A percentile compares a stretch with the other conserved stretches of the same genome.
Evolutionary conservation across 2,113 vertebrate genomes (phyloP).

Genomic region (Nerophis lumbriciformis): DNA sequence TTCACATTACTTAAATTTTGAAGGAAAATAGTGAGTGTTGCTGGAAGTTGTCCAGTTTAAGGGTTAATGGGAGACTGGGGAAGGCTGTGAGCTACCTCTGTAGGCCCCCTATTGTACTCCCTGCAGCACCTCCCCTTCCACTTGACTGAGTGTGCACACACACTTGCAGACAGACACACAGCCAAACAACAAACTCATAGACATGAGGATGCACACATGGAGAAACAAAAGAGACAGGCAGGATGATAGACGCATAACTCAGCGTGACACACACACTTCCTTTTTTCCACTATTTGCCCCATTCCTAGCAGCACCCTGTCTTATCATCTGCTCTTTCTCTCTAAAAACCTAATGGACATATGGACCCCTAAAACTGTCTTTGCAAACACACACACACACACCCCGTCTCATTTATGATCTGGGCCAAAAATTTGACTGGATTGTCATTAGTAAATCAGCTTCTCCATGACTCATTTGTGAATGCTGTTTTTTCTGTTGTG

Average conservation of each 20-base stretch:
- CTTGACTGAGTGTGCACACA: slow-evolving; percentile 54
- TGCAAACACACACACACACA: slow-evolving; percentile 24
- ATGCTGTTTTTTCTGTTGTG: slow-evolving; percentile 47
- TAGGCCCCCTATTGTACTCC: slow-evolving; percentile 68
- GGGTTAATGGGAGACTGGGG: slow-evolving; percentile 60
- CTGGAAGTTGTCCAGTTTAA: slow-evolving; percentile 43
- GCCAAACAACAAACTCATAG: slow-evolving; percentile 39
- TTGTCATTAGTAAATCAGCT: slow-evolving; percentile 61
- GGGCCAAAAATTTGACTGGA: slow-evolving; percentile 58
- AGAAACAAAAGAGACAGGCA: slow-evolving; percentile 37
- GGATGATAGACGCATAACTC: slow-evolving; percentile 34
- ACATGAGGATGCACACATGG: slow-evolving; percentile 44
- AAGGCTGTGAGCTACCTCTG: slow-evolving; percentile 56
- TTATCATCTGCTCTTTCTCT: slow-evolving; percentile 63
- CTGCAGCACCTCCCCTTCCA: slow-evolving; percentile 65
- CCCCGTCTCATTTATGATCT: slow-evolving; percentile 24
- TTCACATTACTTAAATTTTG: not conserved
- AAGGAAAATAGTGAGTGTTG: not conserved
- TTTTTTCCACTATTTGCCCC: slow-evolving; percentile 24
- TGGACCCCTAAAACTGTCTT: slow-evolving; percentile 54
- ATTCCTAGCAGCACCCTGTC: slow-evolving; percentile 45
- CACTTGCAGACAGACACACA: slow-evolving; percentile 24
- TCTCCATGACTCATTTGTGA: slow-evolving; percentile 63
- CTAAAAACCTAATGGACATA: slow-evolving; percentile 63
- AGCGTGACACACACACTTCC: slow-evolving; percentile 10